Evolutionary conservation across 1,140 invertebrate species (phyloP).

Genomic region (Lucilia cuprina): DNA sequence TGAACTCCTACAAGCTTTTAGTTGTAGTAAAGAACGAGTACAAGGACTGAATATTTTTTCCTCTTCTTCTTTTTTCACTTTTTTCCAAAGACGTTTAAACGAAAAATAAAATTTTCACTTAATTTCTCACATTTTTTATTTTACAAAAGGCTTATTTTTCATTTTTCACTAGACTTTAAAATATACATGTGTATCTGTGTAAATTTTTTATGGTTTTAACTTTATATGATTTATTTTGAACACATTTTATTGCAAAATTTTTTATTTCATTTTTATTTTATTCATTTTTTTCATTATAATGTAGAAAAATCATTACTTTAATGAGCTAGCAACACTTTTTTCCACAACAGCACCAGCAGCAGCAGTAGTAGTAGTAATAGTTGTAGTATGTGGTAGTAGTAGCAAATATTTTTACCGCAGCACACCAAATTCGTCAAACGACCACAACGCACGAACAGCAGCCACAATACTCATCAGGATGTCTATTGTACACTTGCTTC

Average conservation of each 20-base stretch:
- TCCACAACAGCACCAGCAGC: slow-evolving; percentile 37
- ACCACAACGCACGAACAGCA: slow-evolving; percentile 42
- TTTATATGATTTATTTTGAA: not conserved
- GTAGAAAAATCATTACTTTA: slow-evolving; percentile 31
- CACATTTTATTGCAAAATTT: not conserved
- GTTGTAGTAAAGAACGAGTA: slow-evolving; percentile 39
- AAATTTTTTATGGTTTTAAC: not conserved
- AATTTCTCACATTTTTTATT: not conserved
- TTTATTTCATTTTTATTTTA: slow-evolving; percentile 3
- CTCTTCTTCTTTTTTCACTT: slow-evolving; percentile 22
- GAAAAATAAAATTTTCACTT: not conserved
- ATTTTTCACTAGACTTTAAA: not conserved
- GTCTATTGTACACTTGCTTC: slow-evolving; percentile 18
- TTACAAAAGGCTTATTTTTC: not conserved
- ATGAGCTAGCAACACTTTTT: slow-evolving; percentile 36
- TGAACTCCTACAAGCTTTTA: slow-evolving; percentile 41
- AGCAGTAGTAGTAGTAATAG: not conserved
- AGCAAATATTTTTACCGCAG: slow-evolving; percentile 32
- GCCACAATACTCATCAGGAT: slow-evolving; percentile 38
- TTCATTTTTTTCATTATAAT: slow-evolving; percentile 16
- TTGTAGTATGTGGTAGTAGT: slow-evolving; percentile 4
- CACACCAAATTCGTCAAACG: slow-evolving; percentile 39
- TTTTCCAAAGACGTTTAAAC: slow-evolving; percentile 8
- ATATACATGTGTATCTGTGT: not conserved
- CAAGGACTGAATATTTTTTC: slow-evolving; percentile 40